Evolutionary conservation across 2,113 vertebrate genomes (phyloP), one percentile per base, ranked within the genome.

Genomic region (Catharus minimus): DNA sequence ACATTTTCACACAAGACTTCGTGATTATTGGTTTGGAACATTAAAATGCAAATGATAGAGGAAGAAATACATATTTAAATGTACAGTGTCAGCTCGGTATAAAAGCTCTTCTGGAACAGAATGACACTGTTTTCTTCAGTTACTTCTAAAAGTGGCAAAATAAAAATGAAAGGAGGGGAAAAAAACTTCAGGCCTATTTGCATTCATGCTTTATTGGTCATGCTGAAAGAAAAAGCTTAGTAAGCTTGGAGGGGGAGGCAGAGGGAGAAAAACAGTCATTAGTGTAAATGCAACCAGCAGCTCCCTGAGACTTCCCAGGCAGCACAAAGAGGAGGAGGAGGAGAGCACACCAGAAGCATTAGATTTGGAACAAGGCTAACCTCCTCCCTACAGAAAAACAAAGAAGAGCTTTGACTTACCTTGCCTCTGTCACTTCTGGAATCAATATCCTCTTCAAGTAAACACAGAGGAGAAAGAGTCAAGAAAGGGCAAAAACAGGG

Each of bases 1-100:
- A 90, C 94, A 85, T 97, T 96, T 96, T 95, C 95, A 93, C 95
- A 97, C 95, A 96, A 97, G 95, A 46, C 91, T 95, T 93, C 56
- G 8, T 97, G 97, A 98, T 98, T 97, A 96, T 96, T 95, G 92
- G 95, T 97, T 97, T 90, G 68, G 89, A 96, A 95, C 96, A 97
- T 97, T 97, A 96, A 98, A 96, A 98, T 97, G 97, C 98, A 98
- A 97, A 97, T 97, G 94, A 97, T 73, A 91, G 96, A 92, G 92
- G 95, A 91, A 91, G 95, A 33, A 26, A 75, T 92, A 56, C 77
- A 82, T 95, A 93, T 97, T 96, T 96, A 95, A 93, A 92, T 85
- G 92, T 90, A 96, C 75, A 77, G 90, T 91, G 77, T 74, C 92
- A 97, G 92, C 88, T 92, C 65, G 74, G 74, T 79, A 79, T 85